phyloP scores from a whole-genome alignment of 2,797 vertebrate genomes.

The Notoglanidium macrostoma region DNA sequence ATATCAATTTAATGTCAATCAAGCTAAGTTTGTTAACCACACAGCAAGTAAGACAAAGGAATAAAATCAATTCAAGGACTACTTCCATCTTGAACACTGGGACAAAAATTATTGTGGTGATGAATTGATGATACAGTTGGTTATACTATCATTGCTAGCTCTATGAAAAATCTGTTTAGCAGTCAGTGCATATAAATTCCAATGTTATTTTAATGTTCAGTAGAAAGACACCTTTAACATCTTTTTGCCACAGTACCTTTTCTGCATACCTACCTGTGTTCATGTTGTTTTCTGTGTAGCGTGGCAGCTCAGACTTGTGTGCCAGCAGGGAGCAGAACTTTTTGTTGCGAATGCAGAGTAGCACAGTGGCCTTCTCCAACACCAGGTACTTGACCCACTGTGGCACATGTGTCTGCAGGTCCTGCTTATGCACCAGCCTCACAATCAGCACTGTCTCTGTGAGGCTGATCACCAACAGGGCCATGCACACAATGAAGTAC shows the following conservation, averaged over 20 bases:
- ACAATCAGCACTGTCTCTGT: conserved; percentile 94
- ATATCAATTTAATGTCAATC: not conserved
- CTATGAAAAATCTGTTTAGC: not conserved
- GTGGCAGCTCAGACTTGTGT: conserved; percentile 66
- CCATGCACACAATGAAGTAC: conserved; percentile 99
- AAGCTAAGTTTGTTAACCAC: not conserved
- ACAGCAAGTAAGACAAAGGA: not conserved
- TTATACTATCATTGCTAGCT: not conserved
- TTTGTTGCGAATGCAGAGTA: conserved; percentile 85
- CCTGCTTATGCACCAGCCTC: conserved; percentile 91
- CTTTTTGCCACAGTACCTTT: not conserved
- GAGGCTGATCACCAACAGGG: conserved; percentile 92
- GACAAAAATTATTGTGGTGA: not conserved
- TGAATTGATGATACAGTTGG: not conserved
- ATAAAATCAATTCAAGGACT: not conserved
- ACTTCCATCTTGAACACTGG: no score
- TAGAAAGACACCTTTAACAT: not conserved
- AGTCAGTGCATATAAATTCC: not conserved
- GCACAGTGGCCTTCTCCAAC: conserved; percentile 77
- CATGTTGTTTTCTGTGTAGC: conserved; percentile 75
- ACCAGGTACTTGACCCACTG: conserved; percentile 85
- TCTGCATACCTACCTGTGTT: conserved; percentile 77
- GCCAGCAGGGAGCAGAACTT: conserved; percentile 68
- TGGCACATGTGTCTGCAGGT: conserved; percentile 89
- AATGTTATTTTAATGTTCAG: not conserved